Percentiles rank a stretch among this genome's conserved stretches.
These are phyloP conservation scores for Caenorhabditis briggsae DNA, from an alignment of 1,140 invertebrate species.

Conservation along the genomic window DNA sequence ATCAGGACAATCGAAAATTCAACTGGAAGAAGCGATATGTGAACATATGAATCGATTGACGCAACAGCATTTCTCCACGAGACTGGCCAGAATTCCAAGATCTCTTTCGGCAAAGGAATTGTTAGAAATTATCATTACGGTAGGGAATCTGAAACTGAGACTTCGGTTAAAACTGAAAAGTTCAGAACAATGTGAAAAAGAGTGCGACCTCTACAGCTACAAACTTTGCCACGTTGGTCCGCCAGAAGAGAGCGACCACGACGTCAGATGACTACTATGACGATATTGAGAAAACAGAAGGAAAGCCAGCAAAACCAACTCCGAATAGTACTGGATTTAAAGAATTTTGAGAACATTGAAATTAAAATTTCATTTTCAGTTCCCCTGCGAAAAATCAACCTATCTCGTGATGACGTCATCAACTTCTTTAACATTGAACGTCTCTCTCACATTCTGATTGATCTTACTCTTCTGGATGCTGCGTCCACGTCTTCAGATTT, in stretches of 20 bases:
- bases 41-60: slow-evolving; percentile 58
- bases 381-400: slow-evolving; percentile 21
- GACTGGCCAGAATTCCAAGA: slow-evolving; percentile 55
- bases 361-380: background rate
- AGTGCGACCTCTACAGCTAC: background rate
- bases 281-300: slow-evolving; percentile 44
- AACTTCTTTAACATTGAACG: slow-evolving; percentile 64
- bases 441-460: slow-evolving; percentile 54
- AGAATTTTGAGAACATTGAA: background rate
- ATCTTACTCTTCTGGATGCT: slow-evolving; percentile 61
- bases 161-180: background rate
- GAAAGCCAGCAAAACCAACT: background rate
- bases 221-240: background rate
- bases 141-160: background rate
- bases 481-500: slow-evolving; percentile 62
- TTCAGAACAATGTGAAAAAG: slow-evolving; percentile 47
- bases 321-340: background rate
- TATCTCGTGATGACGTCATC: slow-evolving; percentile 56
- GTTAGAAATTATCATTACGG: slow-evolving; percentile 48
- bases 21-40: slow-evolving; percentile 61
- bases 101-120: slow-evolving; percentile 61
- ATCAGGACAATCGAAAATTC: slow-evolving; percentile 54
- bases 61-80: slow-evolving; percentile 60
- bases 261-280: slow-evolving; percentile 54
- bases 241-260: slow-evolving; percentile 31